These are phyloP conservation scores for Melieria omissa DNA, from an alignment of 2,888 invertebrate species.

Conservation along the genomic window DNA sequence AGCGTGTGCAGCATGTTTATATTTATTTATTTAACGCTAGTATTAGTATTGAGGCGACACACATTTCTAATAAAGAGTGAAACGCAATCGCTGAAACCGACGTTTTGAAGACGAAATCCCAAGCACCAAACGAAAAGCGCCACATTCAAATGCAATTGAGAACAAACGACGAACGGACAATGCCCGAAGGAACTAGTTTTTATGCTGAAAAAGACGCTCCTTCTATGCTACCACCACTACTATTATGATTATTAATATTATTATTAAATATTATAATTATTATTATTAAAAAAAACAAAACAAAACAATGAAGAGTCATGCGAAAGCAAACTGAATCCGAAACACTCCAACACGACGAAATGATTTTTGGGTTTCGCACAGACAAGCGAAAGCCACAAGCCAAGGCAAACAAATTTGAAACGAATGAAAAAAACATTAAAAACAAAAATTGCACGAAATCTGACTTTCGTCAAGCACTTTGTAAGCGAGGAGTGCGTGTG, in stretches of 20 bases:
- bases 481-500: too few relatives aligned
- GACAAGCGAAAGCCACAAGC: too few relatives aligned
- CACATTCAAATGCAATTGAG: conserved; percentile 3
- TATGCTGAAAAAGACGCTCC: not conserved
- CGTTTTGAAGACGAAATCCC: not conserved
- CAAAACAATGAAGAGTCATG: not conserved
- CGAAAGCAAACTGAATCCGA: too few relatives aligned
- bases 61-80: not conserved
- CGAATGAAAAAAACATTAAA: too few relatives aligned
- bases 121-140: not conserved
- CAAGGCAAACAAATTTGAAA: too few relatives aligned
- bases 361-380: too few relatives aligned
- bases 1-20: not conserved
- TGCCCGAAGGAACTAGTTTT: not conserved
- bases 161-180: not conserved
- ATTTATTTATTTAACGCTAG: too few relatives aligned
- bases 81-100: too few relatives aligned
- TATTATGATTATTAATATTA: not conserved
- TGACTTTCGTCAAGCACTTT: too few relatives aligned
- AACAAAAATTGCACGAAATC: too few relatives aligned
- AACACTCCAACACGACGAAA: too few relatives aligned
- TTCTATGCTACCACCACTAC: not conserved
- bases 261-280: conserved; percentile 8
- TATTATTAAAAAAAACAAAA: conserved; percentile 5
- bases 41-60: not conserved